Evolutionary conservation across 2,888 invertebrate species (phyloP).

Genomic region (Hypercompe scribonia): DNA sequence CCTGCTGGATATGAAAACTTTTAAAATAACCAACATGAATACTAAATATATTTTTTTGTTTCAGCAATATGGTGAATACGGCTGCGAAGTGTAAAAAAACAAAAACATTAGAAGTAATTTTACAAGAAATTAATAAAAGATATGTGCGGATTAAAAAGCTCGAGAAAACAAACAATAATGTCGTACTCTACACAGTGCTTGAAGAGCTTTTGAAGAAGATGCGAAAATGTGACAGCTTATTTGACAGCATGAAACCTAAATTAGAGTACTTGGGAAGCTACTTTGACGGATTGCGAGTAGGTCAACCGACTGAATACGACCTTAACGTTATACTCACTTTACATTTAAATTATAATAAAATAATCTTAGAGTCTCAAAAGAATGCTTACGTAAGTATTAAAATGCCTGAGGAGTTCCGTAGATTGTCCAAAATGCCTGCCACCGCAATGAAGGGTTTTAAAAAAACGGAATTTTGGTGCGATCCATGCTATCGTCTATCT

Average conservation of each 20-base stretch:
- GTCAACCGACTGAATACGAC: slow-evolving; percentile 71
- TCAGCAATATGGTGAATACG: slow-evolving; percentile 38
- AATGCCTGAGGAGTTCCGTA: slow-evolving; percentile 72
- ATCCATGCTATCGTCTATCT: slow-evolving; percentile 57
- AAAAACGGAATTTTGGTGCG: slow-evolving; percentile 68
- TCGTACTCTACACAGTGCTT: slow-evolving; percentile 61
- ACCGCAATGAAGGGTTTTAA: slow-evolving; percentile 63
- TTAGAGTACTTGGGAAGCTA: slow-evolving; percentile 72
- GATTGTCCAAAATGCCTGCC: slow-evolving; percentile 59
- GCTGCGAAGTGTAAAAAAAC: slow-evolving; percentile 27
- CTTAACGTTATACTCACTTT: slow-evolving; percentile 67
- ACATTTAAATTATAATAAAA: slow-evolving; percentile 65
- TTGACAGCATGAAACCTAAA: slow-evolving; percentile 66
- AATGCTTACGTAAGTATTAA: slow-evolving; percentile 61
- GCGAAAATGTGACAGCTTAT: slow-evolving; percentile 60
- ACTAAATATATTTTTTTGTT: slow-evolving; percentile 31
- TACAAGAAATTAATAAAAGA: slow-evolving; percentile 61
- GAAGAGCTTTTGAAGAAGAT: slow-evolving; percentile 60
- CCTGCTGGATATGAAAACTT: too few relatives aligned
- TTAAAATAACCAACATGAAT: background rate
- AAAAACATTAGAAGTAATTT: slow-evolving; percentile 58
- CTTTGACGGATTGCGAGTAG: slow-evolving; percentile 70
- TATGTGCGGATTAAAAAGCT: slow-evolving; percentile 62
- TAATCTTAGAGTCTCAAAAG: slow-evolving; percentile 55
- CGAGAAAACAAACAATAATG: slow-evolving; percentile 63